A percentile compares a stretch with the other conserved stretches of the same genome.
phyloP scores from a whole-genome alignment of 1,140 invertebrate genomes.

The Probaryconus sp. region DNA sequence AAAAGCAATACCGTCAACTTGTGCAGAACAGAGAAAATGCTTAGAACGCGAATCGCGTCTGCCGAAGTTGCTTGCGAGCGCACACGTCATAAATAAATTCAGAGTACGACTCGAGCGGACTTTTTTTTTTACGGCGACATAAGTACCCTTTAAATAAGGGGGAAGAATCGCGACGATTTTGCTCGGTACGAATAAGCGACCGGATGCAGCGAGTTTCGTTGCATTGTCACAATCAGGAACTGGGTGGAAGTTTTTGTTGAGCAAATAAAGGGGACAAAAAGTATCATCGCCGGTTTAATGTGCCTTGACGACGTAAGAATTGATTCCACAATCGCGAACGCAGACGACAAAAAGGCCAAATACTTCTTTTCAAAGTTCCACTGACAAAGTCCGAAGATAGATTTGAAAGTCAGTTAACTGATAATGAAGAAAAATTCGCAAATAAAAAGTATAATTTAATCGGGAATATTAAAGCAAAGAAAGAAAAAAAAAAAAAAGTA shows the following conservation, averaged over 20 bases:
- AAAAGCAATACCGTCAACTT: conserved; percentile 30
- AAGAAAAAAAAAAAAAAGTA: too few relatives aligned
- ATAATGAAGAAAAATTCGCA: too few relatives aligned
- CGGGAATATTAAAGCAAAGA: too few relatives aligned
- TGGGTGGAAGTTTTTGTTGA: conserved; percentile 36
- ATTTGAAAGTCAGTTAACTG: too few relatives aligned
- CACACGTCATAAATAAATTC: conserved; percentile 64
- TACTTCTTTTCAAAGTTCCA: too few relatives aligned
- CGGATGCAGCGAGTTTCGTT: conserved; percentile 48
- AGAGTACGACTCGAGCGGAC: conserved; percentile 55
- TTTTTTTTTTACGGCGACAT: conserved; percentile 55
- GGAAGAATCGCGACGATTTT: conserved; percentile 44
- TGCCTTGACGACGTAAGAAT: conserved; percentile 13
- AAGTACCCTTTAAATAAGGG: conserved; percentile 63
- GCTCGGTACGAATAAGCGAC: conserved; percentile 45
- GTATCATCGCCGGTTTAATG: background rate
- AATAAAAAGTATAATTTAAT: too few relatives aligned
- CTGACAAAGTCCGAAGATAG: too few relatives aligned
- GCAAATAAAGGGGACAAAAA: conserved; percentile 13
- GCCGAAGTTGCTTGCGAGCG: conserved; percentile 42
- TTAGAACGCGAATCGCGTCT: conserved; percentile 57
- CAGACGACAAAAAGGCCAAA: too few relatives aligned
- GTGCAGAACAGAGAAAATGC: conserved; percentile 46
- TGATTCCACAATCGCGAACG: conserved; percentile 13
- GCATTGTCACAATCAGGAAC: conserved; percentile 54